A percentile compares a stretch with the other conserved stretches of the same genome.
Conservation (phyloP, 2,888 invertebrate genomes). For the Cecidostiba fungosa region DNA sequence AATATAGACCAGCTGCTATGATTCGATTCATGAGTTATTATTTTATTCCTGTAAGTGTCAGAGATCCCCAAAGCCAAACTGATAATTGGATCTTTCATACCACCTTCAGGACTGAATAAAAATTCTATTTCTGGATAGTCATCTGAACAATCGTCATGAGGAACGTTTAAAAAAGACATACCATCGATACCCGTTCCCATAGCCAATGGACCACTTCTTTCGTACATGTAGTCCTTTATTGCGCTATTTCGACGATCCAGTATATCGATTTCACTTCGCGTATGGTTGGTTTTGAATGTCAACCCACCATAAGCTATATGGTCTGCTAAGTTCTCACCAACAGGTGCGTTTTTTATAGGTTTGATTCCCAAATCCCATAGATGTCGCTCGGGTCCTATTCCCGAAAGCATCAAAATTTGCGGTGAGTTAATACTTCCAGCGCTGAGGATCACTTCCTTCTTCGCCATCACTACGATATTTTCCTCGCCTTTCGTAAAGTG, state of each 20-base stretch:
- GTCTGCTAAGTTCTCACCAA: constrained; percentile 92
- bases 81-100: constrained; percentile 81
- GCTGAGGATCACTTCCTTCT: constrained; percentile 90
- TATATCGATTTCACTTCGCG: constrained; percentile 82
- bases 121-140: constrained; percentile 86
- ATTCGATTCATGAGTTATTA: constrained; percentile 82
- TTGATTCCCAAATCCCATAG: constrained; percentile 87
- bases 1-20: constrained; percentile 83
- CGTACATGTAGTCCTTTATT: constrained; percentile 81
- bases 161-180: constrained; percentile 84
- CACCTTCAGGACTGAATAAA: constrained; percentile 83
- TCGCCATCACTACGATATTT: constrained; percentile 85
- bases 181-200: constrained; percentile 86
- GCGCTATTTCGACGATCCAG: constrained; percentile 59
- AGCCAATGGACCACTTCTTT: constrained; percentile 83
- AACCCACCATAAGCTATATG: constrained; percentile 93
- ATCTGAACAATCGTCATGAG: constrained; percentile 81
- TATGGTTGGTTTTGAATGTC: constrained; percentile 90
- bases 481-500: constrained; percentile 86
- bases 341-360: constrained; percentile 87
- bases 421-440: constrained; percentile 95
- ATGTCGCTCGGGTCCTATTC: constrained; percentile 91
- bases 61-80: constrained; percentile 82
- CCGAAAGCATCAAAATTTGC: constrained; percentile 94
- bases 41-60: constrained; percentile 82